Percentiles rank a stretch among this genome's conserved stretches.
Evolutionary conservation across 2,888 invertebrate genomes (phyloP).

Genomic region (Meiosimyza decipiens): DNA sequence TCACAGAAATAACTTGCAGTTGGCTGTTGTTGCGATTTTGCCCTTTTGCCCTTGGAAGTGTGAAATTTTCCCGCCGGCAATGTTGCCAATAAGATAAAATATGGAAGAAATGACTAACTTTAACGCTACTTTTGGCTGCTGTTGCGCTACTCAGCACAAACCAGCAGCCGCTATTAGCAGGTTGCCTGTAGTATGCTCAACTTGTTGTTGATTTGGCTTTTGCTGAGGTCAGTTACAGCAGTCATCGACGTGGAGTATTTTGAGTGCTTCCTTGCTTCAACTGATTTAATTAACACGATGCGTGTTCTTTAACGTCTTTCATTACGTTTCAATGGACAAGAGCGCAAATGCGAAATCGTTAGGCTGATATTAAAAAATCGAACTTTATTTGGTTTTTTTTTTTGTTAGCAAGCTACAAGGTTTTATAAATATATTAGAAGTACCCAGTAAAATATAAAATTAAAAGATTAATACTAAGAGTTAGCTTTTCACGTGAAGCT

Average conservation of each 20-base stretch:
- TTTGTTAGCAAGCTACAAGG: no score
- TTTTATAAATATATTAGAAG: no score
- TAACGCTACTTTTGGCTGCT: neutral
- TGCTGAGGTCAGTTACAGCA: constrained; percentile 16
- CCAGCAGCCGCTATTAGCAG: neutral
- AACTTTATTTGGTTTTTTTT: no score
- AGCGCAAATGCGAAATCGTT: neutral
- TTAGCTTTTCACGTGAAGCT: no score
- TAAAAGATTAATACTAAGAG: no score
- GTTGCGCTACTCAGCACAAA: neutral
- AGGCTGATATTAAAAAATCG: no score
- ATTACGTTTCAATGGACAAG: constrained; percentile 7
- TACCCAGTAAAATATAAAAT: no score
- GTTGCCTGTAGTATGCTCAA: constrained; percentile 19
- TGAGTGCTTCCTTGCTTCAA: constrained; percentile 28
- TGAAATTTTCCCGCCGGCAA: constrained; percentile 50
- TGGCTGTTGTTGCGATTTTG: constrained; percentile 45
- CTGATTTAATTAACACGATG: constrained; percentile 34
- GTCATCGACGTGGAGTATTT: constrained; percentile 15
- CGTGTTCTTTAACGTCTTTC: constrained; percentile 17
- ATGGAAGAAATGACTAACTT: neutral
- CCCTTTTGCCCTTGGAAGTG: constrained; percentile 58
- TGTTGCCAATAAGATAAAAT: constrained; percentile 5
- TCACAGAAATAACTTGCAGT: neutral
- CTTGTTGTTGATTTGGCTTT: constrained; percentile 25